Conservation (phyloP, 23 tunicate species). For the Trididemnum miniatum region DNA sequence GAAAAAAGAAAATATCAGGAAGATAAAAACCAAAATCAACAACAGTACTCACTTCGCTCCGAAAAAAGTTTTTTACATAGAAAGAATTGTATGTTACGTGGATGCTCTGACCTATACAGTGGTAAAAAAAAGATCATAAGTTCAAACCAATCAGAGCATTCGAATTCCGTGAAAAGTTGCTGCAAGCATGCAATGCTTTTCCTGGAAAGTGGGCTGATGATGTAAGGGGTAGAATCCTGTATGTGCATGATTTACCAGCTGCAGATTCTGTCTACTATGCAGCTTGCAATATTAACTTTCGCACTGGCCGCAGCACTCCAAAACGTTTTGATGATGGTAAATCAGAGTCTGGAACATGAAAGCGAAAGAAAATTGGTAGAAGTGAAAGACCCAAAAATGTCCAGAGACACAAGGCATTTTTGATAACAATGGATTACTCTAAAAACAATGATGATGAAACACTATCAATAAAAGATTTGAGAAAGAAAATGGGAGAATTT, state of each 20-base stretch:
- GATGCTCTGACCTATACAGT: neutral
- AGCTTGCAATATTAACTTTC: neutral
- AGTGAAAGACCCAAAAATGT: neutral
- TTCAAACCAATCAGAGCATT: neutral
- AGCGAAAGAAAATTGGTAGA: neutral
- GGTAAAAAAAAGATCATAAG: slow-evolving; percentile 8
- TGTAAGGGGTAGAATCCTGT: slow-evolving; percentile 1
- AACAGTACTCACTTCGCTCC: neutral
- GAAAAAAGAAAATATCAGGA: neutral
- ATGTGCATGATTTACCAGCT: slow-evolving; percentile 5
- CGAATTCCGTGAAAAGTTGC: slow-evolving; percentile 6
- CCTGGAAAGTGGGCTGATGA: slow-evolving; percentile 18
- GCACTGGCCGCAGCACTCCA: slow-evolving; percentile 19
- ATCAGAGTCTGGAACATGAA: neutral
- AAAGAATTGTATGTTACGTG: neutral
- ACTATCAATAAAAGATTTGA: neutral
- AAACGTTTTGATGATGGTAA: neutral
- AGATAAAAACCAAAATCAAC: neutral
- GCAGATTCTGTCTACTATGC: slow-evolving; percentile 6
- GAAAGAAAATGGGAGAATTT: neutral
- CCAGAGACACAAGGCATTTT: neutral
- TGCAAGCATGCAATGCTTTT: slow-evolving; percentile 3
- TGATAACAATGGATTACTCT: neutral
- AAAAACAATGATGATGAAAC: too few relatives aligned
- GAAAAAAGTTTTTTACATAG: neutral